phyloP scores from a whole-genome alignment of 2,888 invertebrate genomes.

The Octonoba sinensis region DNA sequence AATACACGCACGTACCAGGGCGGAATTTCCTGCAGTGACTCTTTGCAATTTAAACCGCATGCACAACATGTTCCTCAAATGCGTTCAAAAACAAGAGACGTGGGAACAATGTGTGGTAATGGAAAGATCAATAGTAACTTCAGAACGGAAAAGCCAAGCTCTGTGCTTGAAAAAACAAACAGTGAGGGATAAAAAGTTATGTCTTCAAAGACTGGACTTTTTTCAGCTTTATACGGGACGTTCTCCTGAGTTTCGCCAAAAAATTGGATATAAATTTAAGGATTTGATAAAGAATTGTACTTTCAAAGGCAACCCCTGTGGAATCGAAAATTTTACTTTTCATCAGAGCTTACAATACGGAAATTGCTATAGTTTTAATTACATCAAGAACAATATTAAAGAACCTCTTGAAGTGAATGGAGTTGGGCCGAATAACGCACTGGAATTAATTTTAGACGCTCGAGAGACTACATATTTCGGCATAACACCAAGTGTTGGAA shows the following conservation, averaged over 20 bases:
- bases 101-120: too few relatives aligned
- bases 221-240: background rate
- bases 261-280: slow-evolving; percentile 10
- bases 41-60: slow-evolving; percentile 37
- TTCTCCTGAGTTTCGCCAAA: background rate
- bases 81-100: background rate
- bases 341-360: slow-evolving; percentile 6
- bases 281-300: slow-evolving; percentile 7
- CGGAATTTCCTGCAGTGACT: slow-evolving; percentile 34
- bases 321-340: background rate
- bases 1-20: background rate
- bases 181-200: too few relatives aligned
- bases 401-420: background rate
- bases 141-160: background rate
- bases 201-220: background rate
- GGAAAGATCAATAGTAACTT: background rate
- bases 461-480: slow-evolving; percentile 53
- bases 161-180: background rate
- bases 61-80: background rate
- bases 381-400: background rate
- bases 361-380: slow-evolving; percentile 37
- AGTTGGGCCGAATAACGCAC: slow-evolving; percentile 12
- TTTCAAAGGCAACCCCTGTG: slow-evolving; percentile 25
- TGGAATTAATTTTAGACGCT: slow-evolving; percentile 63
- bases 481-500: slow-evolving; percentile 60